These are phyloP conservation scores for Lepidonotus clava DNA, from an alignment of 2,888 invertebrate species.

Conservation along the genomic window DNA sequence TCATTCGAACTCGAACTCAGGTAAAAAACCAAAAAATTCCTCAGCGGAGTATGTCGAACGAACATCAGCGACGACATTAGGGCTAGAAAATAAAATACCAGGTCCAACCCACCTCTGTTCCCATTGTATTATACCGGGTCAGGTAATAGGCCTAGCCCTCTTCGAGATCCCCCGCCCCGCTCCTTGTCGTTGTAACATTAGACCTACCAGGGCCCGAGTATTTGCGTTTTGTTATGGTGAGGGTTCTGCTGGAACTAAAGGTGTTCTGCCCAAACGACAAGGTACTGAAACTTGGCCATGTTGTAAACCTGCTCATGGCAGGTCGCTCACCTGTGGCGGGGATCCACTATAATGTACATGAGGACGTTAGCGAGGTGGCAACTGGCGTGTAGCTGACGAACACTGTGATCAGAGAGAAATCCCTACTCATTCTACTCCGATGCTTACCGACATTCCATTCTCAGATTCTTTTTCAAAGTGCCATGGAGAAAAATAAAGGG, in stretches of 20 bases:
- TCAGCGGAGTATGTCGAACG: too few relatives aligned
- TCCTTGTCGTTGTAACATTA: conserved; percentile 11
- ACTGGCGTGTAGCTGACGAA: too few relatives aligned
- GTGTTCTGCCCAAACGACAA: not conserved
- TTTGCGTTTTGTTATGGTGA: not conserved
- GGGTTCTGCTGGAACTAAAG: conserved; percentile 10
- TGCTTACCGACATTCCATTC: too few relatives aligned
- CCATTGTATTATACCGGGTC: not conserved
- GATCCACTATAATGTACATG: too few relatives aligned
- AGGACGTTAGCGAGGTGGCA: too few relatives aligned
- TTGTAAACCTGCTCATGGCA: not conserved
- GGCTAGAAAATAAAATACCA: too few relatives aligned
- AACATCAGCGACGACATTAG: too few relatives aligned
- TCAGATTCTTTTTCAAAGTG: too few relatives aligned
- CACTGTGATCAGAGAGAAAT: not conserved
- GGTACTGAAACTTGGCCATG: not conserved
- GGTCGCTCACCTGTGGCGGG: not conserved
- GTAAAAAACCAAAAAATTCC: too few relatives aligned
- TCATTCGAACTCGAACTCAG: too few relatives aligned
- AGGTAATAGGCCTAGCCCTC: not conserved
- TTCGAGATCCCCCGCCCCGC: not conserved
- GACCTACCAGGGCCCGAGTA: not conserved
- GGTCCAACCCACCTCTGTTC: not conserved
- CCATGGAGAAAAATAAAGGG: too few relatives aligned
- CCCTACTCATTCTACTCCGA: too few relatives aligned